Evolutionary conservation across 1,140 invertebrate species (phyloP), one percentile per base, ranked within the genome.

Genomic region (Drosophila sp.): DNA sequence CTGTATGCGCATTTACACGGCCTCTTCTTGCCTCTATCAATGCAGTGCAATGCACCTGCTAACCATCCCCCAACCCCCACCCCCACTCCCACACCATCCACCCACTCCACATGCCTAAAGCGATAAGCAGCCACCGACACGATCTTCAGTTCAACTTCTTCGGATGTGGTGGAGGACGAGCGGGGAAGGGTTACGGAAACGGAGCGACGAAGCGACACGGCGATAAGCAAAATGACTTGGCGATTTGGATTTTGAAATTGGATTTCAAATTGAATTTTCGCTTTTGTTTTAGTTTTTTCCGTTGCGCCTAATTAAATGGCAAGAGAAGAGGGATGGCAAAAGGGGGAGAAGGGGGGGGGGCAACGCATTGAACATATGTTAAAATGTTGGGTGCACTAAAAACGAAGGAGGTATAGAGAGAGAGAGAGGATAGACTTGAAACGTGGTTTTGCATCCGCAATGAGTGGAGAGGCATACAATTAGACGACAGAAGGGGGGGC

Each of bases 251-350:
- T 38, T 17, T 38, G 10, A 38, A 38, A 38, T 17, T 40, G n/a
- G 32, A 66, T 44, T 50, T n/a, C 17, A 6, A 61, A 38, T 66
- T 33, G 62, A 23, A 60, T 29, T 55, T 17, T n/a, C 11, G 30
- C 47, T 58, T 38, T 10, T n/a, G 30, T 7, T 58, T 65, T 27
- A 40, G 25, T 73, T 73, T 64, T 72, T 54, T 47, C 29, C n/a
- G 40, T 33, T 71, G 73, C 74, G 73, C 40, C 82, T 80, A 84
- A 84, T 84, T 84, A 86, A 86, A 85, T 63, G 63, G 76, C 66
- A 44, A 29, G 11, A 65, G 35, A 38, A 38, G 35, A 10, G 30
- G 30, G 30, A 2, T 57, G 60, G 60, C 61, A 62, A 33, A 23
- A 55, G 54, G n/a, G 3, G 40, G 40, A 1, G 35, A 38, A 5